phyloP scores from a whole-genome alignment of 1,140 invertebrate species.

The Plodia interpunctella region DNA sequence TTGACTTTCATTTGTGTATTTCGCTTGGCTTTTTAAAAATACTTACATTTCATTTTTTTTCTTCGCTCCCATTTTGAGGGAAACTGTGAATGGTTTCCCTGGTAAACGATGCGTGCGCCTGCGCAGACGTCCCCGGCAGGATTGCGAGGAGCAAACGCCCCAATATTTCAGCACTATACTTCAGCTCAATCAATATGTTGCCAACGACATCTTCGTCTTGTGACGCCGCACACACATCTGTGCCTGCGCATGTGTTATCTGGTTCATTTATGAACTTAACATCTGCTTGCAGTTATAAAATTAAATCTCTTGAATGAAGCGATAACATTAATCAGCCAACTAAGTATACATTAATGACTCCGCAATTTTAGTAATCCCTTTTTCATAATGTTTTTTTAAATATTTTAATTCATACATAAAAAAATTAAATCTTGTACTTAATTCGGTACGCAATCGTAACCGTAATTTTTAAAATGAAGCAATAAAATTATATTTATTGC shows the following conservation, averaged over 20 bases:
- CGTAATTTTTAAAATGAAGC: no score
- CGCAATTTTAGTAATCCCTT: no score
- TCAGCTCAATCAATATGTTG: not conserved
- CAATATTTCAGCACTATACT: not conserved
- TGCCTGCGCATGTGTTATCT: not conserved
- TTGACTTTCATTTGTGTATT: not conserved
- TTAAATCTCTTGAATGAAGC: no score
- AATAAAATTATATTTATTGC: no score
- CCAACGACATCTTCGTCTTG: not conserved
- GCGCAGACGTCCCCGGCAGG: not conserved
- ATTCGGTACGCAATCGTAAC: no score
- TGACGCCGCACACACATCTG: not conserved
- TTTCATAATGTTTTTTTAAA: no score
- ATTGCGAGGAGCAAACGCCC: not conserved
- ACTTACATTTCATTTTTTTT: conserved; percentile 26
- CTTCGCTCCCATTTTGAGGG: conserved; percentile 20
- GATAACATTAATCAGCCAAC: no score
- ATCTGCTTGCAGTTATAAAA: no score
- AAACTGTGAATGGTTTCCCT: not conserved
- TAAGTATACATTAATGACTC: no score
- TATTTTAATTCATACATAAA: no score
- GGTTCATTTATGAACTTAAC: not conserved
- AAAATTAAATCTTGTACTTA: no score
- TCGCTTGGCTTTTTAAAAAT: conserved; percentile 4
- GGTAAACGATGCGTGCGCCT: not conserved